Evolutionary conservation across 2,888 invertebrate species (phyloP).

Genomic region (Lamellibrachia satsuma): DNA sequence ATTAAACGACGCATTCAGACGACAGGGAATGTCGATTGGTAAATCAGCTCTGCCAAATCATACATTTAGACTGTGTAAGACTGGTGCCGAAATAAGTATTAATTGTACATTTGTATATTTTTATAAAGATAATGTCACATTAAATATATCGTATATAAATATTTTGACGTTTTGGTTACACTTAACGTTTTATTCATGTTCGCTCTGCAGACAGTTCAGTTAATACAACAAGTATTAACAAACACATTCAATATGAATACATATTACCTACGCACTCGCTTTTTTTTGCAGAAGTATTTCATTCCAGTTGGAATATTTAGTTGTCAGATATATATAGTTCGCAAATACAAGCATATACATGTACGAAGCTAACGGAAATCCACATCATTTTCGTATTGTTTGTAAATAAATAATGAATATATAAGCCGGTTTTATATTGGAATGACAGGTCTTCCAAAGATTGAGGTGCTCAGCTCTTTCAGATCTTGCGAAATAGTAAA

Average conservation of each 20-base stretch:
- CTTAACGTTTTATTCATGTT: background rate
- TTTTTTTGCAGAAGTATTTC: too few species aligned
- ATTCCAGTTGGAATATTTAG: too few species aligned
- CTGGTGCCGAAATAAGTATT: background rate
- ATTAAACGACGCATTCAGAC: background rate
- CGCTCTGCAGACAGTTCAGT: background rate
- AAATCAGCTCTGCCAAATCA: background rate
- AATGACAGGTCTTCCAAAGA: background rate
- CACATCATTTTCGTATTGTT: too few species aligned
- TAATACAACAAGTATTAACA: background rate
- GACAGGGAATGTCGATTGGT: background rate
- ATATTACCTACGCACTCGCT: too few species aligned
- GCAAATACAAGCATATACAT: too few species aligned
- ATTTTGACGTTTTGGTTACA: background rate
- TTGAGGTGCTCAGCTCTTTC: background rate
- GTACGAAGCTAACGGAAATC: too few species aligned
- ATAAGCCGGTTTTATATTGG: too few species aligned
- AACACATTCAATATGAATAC: background rate
- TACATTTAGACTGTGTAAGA: background rate
- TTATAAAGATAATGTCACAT: background rate
- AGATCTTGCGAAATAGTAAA: background rate
- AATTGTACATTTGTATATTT: background rate
- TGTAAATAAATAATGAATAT: too few species aligned
- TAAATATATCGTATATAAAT: background rate
- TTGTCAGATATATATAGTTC: too few species aligned